A percentile compares a stretch with the other conserved stretches of the same genome.
These are phyloP conservation scores for Lasioglossum albipes DNA, from an alignment of 1,140 invertebrate species.

Conservation along the genomic window DNA sequence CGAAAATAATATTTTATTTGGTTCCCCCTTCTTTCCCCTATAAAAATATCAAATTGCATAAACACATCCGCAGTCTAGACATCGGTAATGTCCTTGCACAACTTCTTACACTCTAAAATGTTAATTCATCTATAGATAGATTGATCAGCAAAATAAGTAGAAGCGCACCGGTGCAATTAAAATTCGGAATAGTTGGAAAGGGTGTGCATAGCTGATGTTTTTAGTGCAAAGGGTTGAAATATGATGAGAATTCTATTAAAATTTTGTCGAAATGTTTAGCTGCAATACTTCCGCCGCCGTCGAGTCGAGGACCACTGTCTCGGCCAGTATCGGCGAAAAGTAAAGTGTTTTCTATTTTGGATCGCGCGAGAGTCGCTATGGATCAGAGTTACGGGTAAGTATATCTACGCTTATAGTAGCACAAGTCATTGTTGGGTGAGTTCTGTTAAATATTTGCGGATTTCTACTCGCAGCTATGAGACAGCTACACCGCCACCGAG, in stretches of 20 bases:
- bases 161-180: too few relatives aligned
- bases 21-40: too few relatives aligned
- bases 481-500: slow-evolving; percentile 65
- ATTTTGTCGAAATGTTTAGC: slow-evolving; percentile 6
- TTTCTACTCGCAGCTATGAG: slow-evolving; percentile 61
- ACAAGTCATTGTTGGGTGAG: neutral
- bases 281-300: slow-evolving; percentile 74
- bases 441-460: neutral
- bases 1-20: too few relatives aligned
- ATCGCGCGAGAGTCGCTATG: slow-evolving; percentile 89
- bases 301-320: slow-evolving; percentile 77
- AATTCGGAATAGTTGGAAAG: too few relatives aligned
- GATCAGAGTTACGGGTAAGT: slow-evolving; percentile 86
- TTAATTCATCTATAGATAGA: too few relatives aligned
- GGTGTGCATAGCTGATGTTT: too few relatives aligned
- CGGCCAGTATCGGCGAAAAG: slow-evolving; percentile 84
- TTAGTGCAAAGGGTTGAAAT: too few relatives aligned
- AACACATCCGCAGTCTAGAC: too few relatives aligned
- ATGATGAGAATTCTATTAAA: neutral
- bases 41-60: too few relatives aligned
- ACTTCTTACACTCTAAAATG: too few relatives aligned
- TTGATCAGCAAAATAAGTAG: too few relatives aligned
- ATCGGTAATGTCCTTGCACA: too few relatives aligned
- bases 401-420: neutral
- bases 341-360: slow-evolving; percentile 90